Evolutionary conservation across 2,888 invertebrate genomes (phyloP), one percentile per base, ranked within the genome.

Genomic region (Sphaerophoria taeniata): DNA sequence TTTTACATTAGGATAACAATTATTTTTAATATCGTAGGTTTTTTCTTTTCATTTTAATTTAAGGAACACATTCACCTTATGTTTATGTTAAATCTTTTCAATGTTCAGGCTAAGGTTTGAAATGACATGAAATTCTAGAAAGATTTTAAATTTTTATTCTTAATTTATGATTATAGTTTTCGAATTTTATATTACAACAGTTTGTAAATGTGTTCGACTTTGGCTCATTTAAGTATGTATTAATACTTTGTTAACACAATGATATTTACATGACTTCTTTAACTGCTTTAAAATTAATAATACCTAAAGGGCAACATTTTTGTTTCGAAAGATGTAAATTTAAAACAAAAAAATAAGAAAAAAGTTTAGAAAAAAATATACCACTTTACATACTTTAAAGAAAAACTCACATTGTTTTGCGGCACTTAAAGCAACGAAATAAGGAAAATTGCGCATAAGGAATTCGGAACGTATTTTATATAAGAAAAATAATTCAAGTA

Each of bases 41-140:
- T 43, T 7, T 43, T 43, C 3, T 43, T 43, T 43, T 65, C 0
- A 6, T 80, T 24, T 24, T 24, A 24, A 2, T 24, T 2, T 76
- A 71, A 85, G 85, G 85, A 85, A 85, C 85, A 85, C 85, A 85
- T 73, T 76, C 69, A 85, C 85, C 75, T 75, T 76, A 53, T 67
- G 14, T 16, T 55, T 55, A 12, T 56, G 55, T 53, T 34, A 47
- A 31, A 45, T 65, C 61, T 76, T 70, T 55, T 16, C 16, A 16
- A 11, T 60, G 9, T 58, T 11, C 24, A 9, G 6, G 16, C 24
- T 24, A 2, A 85, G 45, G 72, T 61, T 34, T 65, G 47, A 77
- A 58, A 56, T 77, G 72, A 77, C 60, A 73, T 67, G 58, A 72
- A 34, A 77, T 73, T 69, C 76, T 76, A 80, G 76, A 53, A 60